A percentile compares a stretch with the other conserved stretches of the same genome.
Conservation (phyloP, 1,140 invertebrate species). For the Asbolus verrucosus region DNA sequence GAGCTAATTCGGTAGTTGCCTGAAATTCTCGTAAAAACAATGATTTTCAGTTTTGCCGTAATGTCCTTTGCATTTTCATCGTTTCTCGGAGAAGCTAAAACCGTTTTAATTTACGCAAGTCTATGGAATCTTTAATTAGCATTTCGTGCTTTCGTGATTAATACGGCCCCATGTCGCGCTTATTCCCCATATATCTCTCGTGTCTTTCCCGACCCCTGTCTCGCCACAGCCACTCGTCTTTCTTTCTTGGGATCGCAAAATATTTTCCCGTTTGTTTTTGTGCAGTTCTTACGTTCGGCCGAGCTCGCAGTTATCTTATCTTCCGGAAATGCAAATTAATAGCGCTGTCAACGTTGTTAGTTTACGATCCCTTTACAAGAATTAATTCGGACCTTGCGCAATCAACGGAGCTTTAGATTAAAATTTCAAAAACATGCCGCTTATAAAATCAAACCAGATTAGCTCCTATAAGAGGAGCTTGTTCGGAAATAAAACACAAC, state of each 20-base stretch:
- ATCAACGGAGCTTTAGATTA: slow-evolving; percentile 2
- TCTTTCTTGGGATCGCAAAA: slow-evolving; percentile 51
- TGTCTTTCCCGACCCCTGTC: slow-evolving; percentile 16
- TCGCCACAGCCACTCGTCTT: slow-evolving; percentile 47
- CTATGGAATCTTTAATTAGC: slow-evolving; percentile 54
- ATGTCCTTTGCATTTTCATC: slow-evolving; percentile 26
- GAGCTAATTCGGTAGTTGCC: slow-evolving; percentile 5
- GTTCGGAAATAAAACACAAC: neutral
- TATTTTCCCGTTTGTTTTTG: slow-evolving; percentile 53
- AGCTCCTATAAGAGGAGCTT: neutral
- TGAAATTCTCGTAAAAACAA: slow-evolving; percentile 21
- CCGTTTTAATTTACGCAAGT: slow-evolving; percentile 32
- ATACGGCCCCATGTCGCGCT: slow-evolving; percentile 52
- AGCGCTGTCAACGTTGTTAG: neutral
- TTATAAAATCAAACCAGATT: slow-evolving; percentile 7
- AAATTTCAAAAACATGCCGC: slow-evolving; percentile 5
- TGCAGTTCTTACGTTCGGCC: slow-evolving; percentile 46
- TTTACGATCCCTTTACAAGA: slow-evolving; percentile 10
- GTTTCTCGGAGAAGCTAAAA: neutral
- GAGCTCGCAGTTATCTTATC: neutral
- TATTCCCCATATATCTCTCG: slow-evolving; percentile 52
- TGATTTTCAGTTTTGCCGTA: slow-evolving; percentile 21
- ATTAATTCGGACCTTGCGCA: slow-evolving; percentile 2
- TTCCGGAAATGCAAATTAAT: slow-evolving; percentile 12
- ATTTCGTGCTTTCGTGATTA: slow-evolving; percentile 54